Conservation (phyloP, 2,888 invertebrate genomes). For the Heliconius charithonia region DNA sequence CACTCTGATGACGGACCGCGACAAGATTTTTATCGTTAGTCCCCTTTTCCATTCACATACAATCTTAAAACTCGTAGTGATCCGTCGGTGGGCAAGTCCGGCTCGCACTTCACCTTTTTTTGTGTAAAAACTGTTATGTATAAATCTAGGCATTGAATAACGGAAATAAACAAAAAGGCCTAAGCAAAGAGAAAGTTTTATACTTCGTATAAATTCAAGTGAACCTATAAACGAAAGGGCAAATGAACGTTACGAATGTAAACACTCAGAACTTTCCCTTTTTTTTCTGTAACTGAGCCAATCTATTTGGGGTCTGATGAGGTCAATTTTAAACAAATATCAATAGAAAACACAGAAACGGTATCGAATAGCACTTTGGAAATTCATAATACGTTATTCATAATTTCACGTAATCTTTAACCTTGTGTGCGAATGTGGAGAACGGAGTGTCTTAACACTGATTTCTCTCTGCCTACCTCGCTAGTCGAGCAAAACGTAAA, state of each 20-base stretch:
- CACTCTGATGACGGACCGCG: too few relatives aligned
- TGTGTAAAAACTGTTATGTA: background rate
- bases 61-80: too few relatives aligned
- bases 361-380: too few relatives aligned
- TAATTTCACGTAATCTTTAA: too few relatives aligned
- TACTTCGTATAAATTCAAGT: constrained; percentile 26
- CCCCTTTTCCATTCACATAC: too few relatives aligned
- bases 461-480: too few relatives aligned
- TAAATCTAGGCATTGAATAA: background rate
- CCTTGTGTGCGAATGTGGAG: too few relatives aligned
- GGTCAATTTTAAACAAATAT: constrained; percentile 1
- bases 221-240: constrained; percentile 23
- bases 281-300: constrained; percentile 7
- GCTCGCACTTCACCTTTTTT: background rate
- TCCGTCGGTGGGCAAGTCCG: background rate
- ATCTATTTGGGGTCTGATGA: background rate
- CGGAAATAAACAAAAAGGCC: constrained; percentile 11
- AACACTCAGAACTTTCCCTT: constrained; percentile 10
- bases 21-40: too few relatives aligned
- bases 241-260: constrained; percentile 26
- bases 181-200: constrained; percentile 20
- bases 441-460: too few relatives aligned
- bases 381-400: too few relatives aligned
- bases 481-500: too few relatives aligned
- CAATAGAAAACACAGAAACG: too few relatives aligned